Base-by-base conservation (phyloP, 2,113 vertebrate species). In the Corydoras maculifer region DNA sequence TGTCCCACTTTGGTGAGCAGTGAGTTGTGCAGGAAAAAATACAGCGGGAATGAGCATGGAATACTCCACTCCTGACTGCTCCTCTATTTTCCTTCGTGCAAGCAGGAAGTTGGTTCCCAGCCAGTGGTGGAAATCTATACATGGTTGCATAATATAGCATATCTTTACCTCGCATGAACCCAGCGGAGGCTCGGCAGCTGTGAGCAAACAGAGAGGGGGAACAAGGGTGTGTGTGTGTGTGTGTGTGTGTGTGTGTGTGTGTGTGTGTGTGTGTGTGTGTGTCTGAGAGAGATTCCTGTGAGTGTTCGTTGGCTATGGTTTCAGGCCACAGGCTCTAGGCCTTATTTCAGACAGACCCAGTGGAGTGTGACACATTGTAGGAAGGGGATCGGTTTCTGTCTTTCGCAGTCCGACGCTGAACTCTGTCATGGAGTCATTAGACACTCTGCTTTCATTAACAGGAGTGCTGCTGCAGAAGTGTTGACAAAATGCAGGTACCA, bases 161-260 rank as follows among this genome's bases (percentile, higher is more conserved):
- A 88, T 90, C 89, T 89, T 90, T 89, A 90, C 90, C 89, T 88
- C 84, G 63, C 71, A 67, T 89, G 90, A 91, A 90, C 90, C 84
- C 86, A 74, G 81, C 81, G 81, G 83, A 86, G 85, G 81, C 80
- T 81, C 81, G 75, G 86, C 88, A 89, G 87, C 88, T 90, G 88
- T 80, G 83, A 86, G 83, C 84, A 82, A 84, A 84, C 80, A 79
- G 80, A 74, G 80, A 62, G 62, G 55, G 51, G 49, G 65, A 8
- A 62, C 78, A 79, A 76, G 72, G 77, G 82, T 76, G 84, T 75
- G 79, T 62, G 81, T 77, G 82, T 82, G 62, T 77, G 81, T 74
- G 82, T 75, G 62, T 78, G 81, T 74, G 73, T 77, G 79, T 77
- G 82, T 75, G 63, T 78, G 81, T 75, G 74, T 69, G 81, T 74